Conservation (phyloP, 2,888 invertebrate species). For the Oligia strigilis region DNA sequence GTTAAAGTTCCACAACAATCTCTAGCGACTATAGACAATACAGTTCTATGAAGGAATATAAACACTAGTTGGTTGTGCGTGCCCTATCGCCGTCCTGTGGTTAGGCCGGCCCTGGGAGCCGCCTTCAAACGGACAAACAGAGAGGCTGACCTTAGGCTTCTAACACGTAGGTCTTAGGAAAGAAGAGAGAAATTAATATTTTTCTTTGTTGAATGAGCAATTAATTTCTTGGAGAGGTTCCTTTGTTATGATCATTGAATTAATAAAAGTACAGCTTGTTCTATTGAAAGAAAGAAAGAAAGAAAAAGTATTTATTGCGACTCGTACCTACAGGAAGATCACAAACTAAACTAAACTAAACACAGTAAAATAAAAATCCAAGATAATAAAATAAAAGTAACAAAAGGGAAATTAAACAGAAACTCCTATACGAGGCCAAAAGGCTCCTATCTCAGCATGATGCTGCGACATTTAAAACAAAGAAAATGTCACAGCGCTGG, state of each 20-base stretch:
- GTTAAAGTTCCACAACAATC: background rate
- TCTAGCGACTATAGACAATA: constrained; percentile 1
- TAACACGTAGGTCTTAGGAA: background rate
- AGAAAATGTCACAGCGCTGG: too few relatives aligned
- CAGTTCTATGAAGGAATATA: constrained; percentile 8
- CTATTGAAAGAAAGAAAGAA: too few relatives aligned
- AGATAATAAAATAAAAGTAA: too few relatives aligned
- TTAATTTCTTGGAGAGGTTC: background rate
- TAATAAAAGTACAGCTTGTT: background rate
- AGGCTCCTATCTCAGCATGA: too few relatives aligned
- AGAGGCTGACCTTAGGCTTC: background rate
- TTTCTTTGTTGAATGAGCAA: background rate
- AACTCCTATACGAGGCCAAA: too few relatives aligned
- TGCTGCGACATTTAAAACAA: too few relatives aligned
- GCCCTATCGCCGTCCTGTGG: constrained; percentile 18
- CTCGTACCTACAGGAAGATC: too few relatives aligned
- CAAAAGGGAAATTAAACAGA: too few relatives aligned
- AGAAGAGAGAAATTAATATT: background rate
- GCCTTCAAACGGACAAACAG: constrained; percentile 35
- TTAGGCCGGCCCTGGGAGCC: background rate
- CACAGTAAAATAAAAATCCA: too few relatives aligned
- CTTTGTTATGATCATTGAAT: background rate
- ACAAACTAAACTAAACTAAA: too few relatives aligned
- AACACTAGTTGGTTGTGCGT: constrained; percentile 36
- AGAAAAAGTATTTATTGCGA: too few relatives aligned